Base-by-base conservation (phyloP, 2,113 vertebrate species). In the Rhea americana region DNA sequence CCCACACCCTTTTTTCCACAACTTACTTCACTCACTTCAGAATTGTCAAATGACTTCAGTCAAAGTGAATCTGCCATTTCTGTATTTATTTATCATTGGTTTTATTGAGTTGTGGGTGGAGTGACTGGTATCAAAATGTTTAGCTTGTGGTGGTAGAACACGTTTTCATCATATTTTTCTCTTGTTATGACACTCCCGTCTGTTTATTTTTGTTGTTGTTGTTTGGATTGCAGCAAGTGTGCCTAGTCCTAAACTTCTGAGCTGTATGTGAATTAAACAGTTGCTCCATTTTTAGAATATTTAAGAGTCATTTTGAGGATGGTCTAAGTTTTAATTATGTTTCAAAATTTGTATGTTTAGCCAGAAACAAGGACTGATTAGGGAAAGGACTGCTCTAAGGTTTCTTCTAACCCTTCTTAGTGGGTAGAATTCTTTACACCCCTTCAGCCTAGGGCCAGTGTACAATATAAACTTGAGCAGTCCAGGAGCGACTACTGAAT, bases 151-250 rank as follows among this genome's bases (percentile, higher is more conserved):
- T 83, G 39, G 21, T 15, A 85, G 21, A 22, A 87, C 13, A 25
- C 3, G 47, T 87, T 92, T 91, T 67, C 51, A 58, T 93, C 6
- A 11, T 77, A 76, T 80, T 92, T 92, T 91, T 61, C 37, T 72
- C 11, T 43, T 65, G 35, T 75, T 80, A 55, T 67, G 58, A 89
- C 14, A 55, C 14, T 63, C 18, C 30, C 15, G 4, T 37, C 12
- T 65, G 3, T 50, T 68, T 72, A 4, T 35, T 25, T 59, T 74
- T 83, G 87, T 78, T 30, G 18, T 89, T 89, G 87, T 78, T 30
- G 18, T 89, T 89, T 89, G 82, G 11, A 50, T 87, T 63, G 14
- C 45, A 74, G 28, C 32, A 71, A 82, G 11, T 18, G 5, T 89
- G 21, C 63, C 32, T 37, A 85, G 17, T 87, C 56, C n/a, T 35